Evolutionary conservation across 2,113 vertebrate species (phyloP).

Genomic region (Entomyzon cyanotis): DNA sequence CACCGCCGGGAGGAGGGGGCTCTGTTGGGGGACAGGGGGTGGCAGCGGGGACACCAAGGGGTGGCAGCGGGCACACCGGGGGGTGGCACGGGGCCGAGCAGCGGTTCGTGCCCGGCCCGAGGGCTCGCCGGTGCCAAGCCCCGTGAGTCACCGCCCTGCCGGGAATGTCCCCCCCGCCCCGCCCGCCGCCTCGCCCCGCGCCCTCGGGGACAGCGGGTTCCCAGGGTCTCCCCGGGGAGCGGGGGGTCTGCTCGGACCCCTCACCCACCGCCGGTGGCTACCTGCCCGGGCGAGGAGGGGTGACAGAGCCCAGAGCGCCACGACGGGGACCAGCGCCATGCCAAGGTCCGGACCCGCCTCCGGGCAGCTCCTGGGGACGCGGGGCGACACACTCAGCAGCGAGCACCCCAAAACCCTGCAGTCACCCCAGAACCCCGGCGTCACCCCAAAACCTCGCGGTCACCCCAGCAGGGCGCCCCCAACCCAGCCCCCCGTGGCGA

Average conservation of each 20-base stretch:
- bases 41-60: neutral
- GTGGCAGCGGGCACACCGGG: too few species aligned
- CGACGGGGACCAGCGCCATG: neutral
- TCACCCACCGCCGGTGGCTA: neutral
- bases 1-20: neutral
- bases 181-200: neutral
- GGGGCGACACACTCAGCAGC: too few species aligned
- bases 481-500: neutral
- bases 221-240: neutral
- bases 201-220: neutral
- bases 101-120: neutral
- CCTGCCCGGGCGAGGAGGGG: neutral
- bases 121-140: neutral
- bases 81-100: too few species aligned
- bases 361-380: neutral
- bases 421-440: neutral
- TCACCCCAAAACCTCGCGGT: too few species aligned
- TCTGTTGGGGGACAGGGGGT: too few species aligned
- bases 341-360: neutral
- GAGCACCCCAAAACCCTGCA: neutral
- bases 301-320: neutral
- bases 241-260: neutral
- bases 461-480: too few species aligned
- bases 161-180: neutral
- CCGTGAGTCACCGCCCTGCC: neutral